Evolutionary conservation across 2,888 invertebrate species (phyloP), one percentile per base, ranked within the genome.

Genomic region (Pinctada fucata): DNA sequence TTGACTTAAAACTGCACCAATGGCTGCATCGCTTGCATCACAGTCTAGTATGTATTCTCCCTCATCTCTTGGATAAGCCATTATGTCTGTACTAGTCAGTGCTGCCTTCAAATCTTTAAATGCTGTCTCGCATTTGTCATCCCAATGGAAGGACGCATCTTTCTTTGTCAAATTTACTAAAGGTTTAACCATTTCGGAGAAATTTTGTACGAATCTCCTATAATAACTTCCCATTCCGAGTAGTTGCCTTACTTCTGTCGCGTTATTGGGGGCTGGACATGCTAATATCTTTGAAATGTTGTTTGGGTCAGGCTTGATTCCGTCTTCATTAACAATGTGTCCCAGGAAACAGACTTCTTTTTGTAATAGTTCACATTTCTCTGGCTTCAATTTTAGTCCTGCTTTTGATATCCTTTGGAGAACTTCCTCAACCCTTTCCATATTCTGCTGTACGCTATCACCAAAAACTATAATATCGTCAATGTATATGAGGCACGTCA

Each of bases 181-280:
- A 2, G 79, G 76, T 70, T 50, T 74, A 8, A 75, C 83, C 2
- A 80, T 49, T 13, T 76, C 71, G 0, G 79, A 49, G 72, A 77
- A 83, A 77, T 75, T n/a, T n/a, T n/a, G n/a, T n/a, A n/a, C n/a
- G n/a, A n/a, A n/a, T 52, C 79, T 58, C 47, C 83, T 72, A 58
- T 83, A 80, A 58, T 83, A 83, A 47, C 74, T 76, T 10, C 76
- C 82, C 72, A 82, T 75, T 3, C 79, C 82, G 2, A 82, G 31
- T 10, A 83, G 63, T 45, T 77, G 78, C 52, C 79, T 50, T 2
- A 82, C 82, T 74, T 83, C 75, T 8, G 52, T 78, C 2, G 72
- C 71, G 45, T 66, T 80, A 8, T 63, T 73, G 45, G 80, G 82
- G 13, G 45, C 16, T 1, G 79, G 78, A 76, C 77, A 83, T 16